These are phyloP conservation scores for Grapholita molesta DNA, from an alignment of 1,140 invertebrate species.

Conservation along the genomic window DNA sequence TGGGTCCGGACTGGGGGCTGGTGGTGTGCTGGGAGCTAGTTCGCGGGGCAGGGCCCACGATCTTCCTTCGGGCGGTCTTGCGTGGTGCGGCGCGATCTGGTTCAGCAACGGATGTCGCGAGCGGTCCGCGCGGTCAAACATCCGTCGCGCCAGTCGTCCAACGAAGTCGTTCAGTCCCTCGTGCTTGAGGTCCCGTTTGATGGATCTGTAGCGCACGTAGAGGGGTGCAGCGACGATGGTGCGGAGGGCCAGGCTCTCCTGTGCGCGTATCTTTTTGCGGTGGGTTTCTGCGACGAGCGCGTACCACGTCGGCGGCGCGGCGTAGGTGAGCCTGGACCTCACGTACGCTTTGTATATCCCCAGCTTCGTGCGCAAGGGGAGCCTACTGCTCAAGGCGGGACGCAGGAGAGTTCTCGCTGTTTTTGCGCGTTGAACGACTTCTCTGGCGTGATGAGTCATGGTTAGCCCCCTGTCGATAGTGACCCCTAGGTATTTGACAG, in stretches of 20 bases:
- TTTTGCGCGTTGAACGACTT: conserved; percentile 20
- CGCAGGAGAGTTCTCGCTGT: not conserved
- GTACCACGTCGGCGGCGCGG: too few relatives aligned
- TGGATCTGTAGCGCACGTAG: too few relatives aligned
- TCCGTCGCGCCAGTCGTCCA: not conserved
- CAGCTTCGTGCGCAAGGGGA: not conserved
- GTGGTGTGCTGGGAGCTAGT: too few relatives aligned
- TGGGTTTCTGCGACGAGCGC: too few relatives aligned
- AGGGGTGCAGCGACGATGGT: too few relatives aligned
- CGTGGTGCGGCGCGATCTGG: not conserved
- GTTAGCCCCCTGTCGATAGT: not conserved
- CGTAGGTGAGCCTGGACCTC: not conserved
- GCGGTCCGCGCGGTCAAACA: not conserved
- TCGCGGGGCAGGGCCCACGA: not conserved
- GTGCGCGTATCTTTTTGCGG: too few relatives aligned
- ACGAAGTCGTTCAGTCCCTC: not conserved
- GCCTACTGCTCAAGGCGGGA: not conserved
- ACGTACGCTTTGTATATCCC: not conserved
- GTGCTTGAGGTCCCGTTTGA: too few relatives aligned
- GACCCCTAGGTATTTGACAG: too few relatives aligned
- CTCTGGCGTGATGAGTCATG: not conserved
- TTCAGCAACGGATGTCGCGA: not conserved
- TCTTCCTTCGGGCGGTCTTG: not conserved
- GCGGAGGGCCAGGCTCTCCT: too few relatives aligned
- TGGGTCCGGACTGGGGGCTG: too few relatives aligned